Evolutionary conservation across 1,140 invertebrate species (phyloP), one percentile per base, ranked within the genome.

Genomic region (Scaptomyza hsui): DNA sequence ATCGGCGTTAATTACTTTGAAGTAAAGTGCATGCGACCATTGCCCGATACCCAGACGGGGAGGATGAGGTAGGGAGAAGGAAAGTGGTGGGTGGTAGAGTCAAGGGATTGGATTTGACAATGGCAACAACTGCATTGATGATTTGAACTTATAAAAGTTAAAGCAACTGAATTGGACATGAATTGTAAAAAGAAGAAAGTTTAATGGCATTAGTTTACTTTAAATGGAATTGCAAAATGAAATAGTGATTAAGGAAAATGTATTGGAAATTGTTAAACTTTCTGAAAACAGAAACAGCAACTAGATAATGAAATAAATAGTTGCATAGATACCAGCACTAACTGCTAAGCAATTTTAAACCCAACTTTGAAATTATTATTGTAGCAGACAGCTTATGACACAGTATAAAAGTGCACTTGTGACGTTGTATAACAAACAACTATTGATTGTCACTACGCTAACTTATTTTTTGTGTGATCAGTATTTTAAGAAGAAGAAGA

Each of bases 1-100:
- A 86, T 81, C 82, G 81, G 73, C 82, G 81, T 86, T 86, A 86
- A 86, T 86, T 86, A 86, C 81, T 86, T 75, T 86, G 82, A 85
- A 86, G 69, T 81, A 78, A 86, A 86, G 61, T 79, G 75, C 75
- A 81, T 51, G 70, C 78, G 74, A 81, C 80, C 42, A 69, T 29
- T 62, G 49, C 32, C 48, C 62, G 13, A 45, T 47, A 47, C 63
- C 44, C 70, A 24, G 37, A 57, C 53, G 7, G 48, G 47, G 18
- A 13, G n/a, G 41, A 51, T n/a, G n/a, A n/a, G n/a, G n/a, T n/a
- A n/a, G 9, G 16, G 24, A 15, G 13, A 4, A 29, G 24, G 39
- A 18, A n/a, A n/a, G 21, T 29, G 12, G 47, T 1, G 37, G 26
- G 16, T 32, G 3, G 29, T 32, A 16, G 9, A 12, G 21, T 24